phyloP scores from a whole-genome alignment of 2,113 vertebrate genomes.

The Tinamus guttatus region DNA sequence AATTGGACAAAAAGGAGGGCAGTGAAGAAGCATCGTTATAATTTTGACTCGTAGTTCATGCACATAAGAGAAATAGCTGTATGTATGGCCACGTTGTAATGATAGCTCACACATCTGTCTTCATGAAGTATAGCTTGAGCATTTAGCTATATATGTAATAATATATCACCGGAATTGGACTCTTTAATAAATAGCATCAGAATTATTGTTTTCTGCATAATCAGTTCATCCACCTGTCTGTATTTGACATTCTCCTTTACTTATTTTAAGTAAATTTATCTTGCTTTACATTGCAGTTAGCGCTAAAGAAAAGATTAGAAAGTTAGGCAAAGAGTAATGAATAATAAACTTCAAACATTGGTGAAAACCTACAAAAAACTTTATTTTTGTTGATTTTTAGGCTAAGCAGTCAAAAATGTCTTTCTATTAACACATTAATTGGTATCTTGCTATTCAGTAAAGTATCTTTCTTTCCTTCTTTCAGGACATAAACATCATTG shows the following conservation, averaged over 20 bases:
- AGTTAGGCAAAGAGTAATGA: neutral
- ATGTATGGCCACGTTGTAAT: neutral
- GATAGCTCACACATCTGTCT: neutral
- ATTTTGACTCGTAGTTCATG: neutral
- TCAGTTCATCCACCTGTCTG: neutral
- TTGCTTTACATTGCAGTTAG: neutral
- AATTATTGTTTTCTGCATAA: neutral
- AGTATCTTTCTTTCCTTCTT: conserved; percentile 23
- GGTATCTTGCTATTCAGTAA: neutral
- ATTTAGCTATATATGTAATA: neutral
- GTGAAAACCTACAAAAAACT: neutral
- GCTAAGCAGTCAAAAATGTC: neutral
- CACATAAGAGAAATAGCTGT: neutral
- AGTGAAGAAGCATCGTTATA: neutral
- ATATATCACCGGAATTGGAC: neutral
- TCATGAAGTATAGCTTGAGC: neutral
- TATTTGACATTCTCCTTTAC: neutral
- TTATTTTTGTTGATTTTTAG: neutral
- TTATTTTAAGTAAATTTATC: neutral
- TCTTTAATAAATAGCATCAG: neutral
- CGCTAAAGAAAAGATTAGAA: neutral
- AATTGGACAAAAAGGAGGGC: neutral
- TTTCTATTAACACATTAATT: neutral
- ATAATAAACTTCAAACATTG: neutral
- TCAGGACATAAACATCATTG: conserved; percentile 69